A percentile compares a stretch with the other conserved stretches of the same genome.
Evolutionary conservation across 2,888 invertebrate species (phyloP).

Genomic region (Trilocha varians): DNA sequence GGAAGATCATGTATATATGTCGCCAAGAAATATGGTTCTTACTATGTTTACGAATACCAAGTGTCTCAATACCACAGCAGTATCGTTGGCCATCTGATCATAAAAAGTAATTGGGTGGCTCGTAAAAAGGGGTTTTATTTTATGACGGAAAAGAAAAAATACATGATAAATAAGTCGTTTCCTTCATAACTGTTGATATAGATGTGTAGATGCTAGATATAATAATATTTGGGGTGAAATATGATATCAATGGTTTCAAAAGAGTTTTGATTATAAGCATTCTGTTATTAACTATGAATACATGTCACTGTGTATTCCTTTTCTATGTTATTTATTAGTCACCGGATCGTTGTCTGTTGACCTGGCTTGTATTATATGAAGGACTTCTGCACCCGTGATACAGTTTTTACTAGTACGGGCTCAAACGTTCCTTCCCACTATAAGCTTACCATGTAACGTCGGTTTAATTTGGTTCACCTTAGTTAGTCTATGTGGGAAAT

Average conservation of each 20-base stretch:
- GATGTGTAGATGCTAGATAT: conserved; percentile 24
- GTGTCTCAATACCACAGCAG: conserved; percentile 50
- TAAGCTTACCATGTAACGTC: no score
- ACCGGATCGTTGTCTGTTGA: no score
- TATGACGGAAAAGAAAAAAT: conserved; percentile 58
- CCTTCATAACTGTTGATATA: conserved; percentile 31
- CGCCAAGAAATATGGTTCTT: background rate
- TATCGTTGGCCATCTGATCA: conserved; percentile 57
- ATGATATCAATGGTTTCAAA: conserved; percentile 6
- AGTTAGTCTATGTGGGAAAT: no score
- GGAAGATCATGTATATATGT: background rate
- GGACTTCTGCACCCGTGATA: no score
- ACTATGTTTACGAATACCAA: conserved; percentile 27
- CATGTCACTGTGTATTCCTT: no score
- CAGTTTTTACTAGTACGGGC: no score
- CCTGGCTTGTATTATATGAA: no score
- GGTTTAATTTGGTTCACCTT: no score
- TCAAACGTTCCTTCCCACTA: no score
- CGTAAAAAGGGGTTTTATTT: conserved; percentile 69
- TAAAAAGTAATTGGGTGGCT: conserved; percentile 71
- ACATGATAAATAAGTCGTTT: conserved; percentile 61
- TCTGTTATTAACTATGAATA: no score
- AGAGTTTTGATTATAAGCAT: no score
- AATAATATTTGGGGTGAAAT: conserved; percentile 9
- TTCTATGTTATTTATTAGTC: no score